These are phyloP conservation scores for Linyphia triangularis DNA, from an alignment of 2,888 invertebrate genomes.

Conservation along the genomic window DNA sequence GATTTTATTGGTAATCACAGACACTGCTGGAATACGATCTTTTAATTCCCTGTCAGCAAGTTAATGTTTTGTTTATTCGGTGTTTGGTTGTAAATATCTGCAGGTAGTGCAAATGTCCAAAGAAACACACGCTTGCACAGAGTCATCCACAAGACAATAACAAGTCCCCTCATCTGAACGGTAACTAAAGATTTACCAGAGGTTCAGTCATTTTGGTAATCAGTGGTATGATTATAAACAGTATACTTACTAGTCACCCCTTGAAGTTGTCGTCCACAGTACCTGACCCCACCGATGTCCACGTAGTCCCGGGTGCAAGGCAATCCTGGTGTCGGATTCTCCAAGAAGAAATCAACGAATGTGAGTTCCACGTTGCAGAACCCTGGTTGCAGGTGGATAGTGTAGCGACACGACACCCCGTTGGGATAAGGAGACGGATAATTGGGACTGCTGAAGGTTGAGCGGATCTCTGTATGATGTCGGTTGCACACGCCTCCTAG, in stretches of 20 bases:
- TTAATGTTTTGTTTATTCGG: no score
- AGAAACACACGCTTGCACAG: no score
- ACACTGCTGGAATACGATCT: no score
- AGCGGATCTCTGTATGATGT: slow-evolving; percentile 76
- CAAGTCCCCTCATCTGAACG: no score
- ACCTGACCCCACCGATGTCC: slow-evolving; percentile 76
- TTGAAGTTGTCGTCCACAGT: slow-evolving; percentile 77
- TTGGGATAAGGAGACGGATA: slow-evolving; percentile 77
- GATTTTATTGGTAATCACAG: no score
- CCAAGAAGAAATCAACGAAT: slow-evolving; percentile 76
- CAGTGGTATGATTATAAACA: no score
- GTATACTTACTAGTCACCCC: slow-evolving; percentile 76
- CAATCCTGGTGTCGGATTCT: slow-evolving; percentile 58
- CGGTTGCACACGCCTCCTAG: slow-evolving; percentile 71
- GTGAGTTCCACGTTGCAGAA: slow-evolving; percentile 77
- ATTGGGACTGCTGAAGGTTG: slow-evolving; percentile 76
- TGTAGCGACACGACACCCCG: slow-evolving; percentile 76
- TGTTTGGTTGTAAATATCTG: no score
- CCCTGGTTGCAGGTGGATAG: slow-evolving; percentile 76
- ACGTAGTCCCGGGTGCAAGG: slow-evolving; percentile 77
- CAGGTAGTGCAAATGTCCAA: no score
- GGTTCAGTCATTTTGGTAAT: no score
- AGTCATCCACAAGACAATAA: no score
- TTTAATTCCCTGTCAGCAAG: no score
- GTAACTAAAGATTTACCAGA: no score